phyloP scores from a whole-genome alignment of 2,888 invertebrate species.

The Spodoptera picta region DNA sequence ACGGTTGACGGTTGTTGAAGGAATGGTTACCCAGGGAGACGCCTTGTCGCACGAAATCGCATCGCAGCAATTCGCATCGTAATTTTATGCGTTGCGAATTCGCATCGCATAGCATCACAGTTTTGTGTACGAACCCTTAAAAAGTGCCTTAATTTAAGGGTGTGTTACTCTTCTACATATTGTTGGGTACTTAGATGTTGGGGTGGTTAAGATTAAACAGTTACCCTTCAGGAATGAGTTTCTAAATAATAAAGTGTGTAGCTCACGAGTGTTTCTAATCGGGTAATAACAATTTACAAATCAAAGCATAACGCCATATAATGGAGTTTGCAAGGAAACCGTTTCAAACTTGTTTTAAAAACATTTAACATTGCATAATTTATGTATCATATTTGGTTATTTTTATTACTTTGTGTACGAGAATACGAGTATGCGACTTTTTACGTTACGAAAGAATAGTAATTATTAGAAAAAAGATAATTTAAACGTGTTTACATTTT shows the following conservation, averaged over 20 bases:
- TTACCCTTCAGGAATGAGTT: constrained; percentile 2
- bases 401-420: constrained; percentile 1
- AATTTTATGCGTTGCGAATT: no score
- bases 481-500: no score
- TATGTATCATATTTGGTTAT: constrained; percentile 3
- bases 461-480: no score
- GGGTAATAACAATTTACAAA: constrained; percentile 34
- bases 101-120: no score
- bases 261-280: constrained; percentile 28
- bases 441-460: no score
- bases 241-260: constrained; percentile 2
- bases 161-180: no score
- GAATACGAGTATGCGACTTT: not conserved
- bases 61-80: no score
- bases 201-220: not conserved
- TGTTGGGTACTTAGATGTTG: not conserved
- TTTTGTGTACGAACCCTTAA: no score
- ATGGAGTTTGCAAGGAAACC: constrained; percentile 31
- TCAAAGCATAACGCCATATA: constrained; percentile 35
- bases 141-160: no score
- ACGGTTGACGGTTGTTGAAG: no score
- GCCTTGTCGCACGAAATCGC: no score
- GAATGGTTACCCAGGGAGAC: no score
- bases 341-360: constrained; percentile 33
- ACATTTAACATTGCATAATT: constrained; percentile 37